phyloP scores from a whole-genome alignment of 2,888 invertebrate genomes.

The Dolomedes plantarius region DNA sequence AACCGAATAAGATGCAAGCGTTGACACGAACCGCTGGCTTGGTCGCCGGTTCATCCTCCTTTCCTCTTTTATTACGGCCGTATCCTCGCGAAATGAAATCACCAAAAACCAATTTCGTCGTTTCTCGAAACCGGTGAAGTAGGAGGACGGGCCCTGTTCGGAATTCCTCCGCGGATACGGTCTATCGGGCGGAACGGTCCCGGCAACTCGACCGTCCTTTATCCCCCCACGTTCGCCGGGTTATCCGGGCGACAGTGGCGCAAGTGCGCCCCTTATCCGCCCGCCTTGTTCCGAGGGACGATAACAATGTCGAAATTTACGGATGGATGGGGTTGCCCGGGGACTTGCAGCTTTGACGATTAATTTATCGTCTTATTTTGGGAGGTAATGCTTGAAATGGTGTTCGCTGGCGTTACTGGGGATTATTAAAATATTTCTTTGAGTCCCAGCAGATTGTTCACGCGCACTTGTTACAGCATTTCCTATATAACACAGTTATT shows the following conservation, averaged over 20 bases:
- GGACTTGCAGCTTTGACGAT: background rate
- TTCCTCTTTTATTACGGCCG: constrained; percentile 60
- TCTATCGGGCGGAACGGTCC: constrained; percentile 57
- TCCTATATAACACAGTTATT: too few relatives aligned
- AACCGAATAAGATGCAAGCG: background rate
- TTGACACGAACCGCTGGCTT: constrained; percentile 3
- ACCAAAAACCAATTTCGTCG: constrained; percentile 71
- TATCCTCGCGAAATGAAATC: constrained; percentile 62
- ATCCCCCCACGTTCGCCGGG: constrained; percentile 4
- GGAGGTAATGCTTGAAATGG: background rate
- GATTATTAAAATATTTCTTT: constrained; percentile 5
- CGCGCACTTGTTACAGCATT: too few relatives aligned
- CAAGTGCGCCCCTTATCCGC: background rate
- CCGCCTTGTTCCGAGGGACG: background rate
- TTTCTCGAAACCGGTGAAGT: constrained; percentile 46
- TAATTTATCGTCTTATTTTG: constrained; percentile 9
- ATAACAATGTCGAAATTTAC: constrained; percentile 14
- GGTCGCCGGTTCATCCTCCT: constrained; percentile 27
- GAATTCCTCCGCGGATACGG: constrained; percentile 59
- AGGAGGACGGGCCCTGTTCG: constrained; percentile 43
- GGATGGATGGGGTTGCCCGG: background rate
- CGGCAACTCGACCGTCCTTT: constrained; percentile 55
- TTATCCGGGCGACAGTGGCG: constrained; percentile 28
- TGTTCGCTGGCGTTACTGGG: background rate
- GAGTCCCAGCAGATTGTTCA: too few relatives aligned